Evolutionary conservation across 2,797 vertebrate species (phyloP).

Genomic region (Lerista edwardsae): DNA sequence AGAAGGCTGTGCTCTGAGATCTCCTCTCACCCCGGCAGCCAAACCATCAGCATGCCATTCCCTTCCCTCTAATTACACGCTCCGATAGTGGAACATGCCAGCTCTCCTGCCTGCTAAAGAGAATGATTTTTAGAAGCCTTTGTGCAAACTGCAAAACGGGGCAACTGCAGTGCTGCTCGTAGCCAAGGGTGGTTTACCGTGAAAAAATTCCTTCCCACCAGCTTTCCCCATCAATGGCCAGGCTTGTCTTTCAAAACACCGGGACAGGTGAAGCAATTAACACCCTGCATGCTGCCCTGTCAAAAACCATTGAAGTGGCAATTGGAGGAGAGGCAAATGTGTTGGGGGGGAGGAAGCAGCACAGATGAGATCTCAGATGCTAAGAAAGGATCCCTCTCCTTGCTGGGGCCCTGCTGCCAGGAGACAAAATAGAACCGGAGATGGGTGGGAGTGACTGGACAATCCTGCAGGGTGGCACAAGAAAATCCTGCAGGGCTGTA

Average conservation of each 20-base stretch:
- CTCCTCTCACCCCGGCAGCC: conserved; percentile 26
- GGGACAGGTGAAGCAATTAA: rapidly evolving
- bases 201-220: background rate
- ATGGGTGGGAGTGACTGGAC: background rate
- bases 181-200: background rate
- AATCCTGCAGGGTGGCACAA: background rate
- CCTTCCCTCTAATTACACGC: conserved; percentile 59
- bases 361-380: background rate
- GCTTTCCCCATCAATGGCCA: background rate
- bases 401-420: background rate
- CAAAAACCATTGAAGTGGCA: rapidly evolving
- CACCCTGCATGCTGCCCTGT: rapidly evolving
- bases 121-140: conserved; percentile 47
- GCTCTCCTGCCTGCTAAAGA: conserved; percentile 52
- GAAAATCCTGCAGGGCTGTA: background rate
- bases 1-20: rapidly evolving
- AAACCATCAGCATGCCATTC: conserved; percentile 54
- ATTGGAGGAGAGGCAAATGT: background rate
- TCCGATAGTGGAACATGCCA: conserved; percentile 58
- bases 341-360: background rate
- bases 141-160: background rate
- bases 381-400: background rate
- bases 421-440: background rate
- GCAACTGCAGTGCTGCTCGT: background rate
- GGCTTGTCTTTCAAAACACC: background rate